Percentiles rank a stretch among this genome's conserved stretches.
These are phyloP conservation scores for Dicycla oo DNA, from an alignment of 2,888 invertebrate species.

Conservation along the genomic window DNA sequence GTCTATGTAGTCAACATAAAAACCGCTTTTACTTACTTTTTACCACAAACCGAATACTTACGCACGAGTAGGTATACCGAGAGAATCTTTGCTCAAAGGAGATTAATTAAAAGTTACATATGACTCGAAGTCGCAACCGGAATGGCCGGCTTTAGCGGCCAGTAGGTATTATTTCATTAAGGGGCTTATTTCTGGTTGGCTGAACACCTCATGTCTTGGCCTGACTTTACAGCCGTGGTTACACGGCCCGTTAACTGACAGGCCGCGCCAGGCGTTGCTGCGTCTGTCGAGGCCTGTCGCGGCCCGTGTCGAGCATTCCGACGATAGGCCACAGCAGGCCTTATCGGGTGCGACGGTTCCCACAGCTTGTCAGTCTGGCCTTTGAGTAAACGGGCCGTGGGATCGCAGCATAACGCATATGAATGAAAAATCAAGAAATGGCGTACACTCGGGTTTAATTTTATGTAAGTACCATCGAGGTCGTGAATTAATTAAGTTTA, in stretches of 20 bases:
- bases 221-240: background rate
- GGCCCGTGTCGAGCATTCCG: too few relatives aligned
- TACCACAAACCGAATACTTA: constrained; percentile 15
- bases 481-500: constrained; percentile 51
- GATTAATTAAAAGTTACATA: constrained; percentile 53
- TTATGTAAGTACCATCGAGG: constrained; percentile 27
- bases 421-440: constrained; percentile 53
- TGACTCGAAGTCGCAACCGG: constrained; percentile 6
- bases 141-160: constrained; percentile 11
- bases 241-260: too few relatives aligned
- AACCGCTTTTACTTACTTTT: background rate
- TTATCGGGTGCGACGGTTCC: too few relatives aligned
- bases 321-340: too few relatives aligned
- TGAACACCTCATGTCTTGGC: constrained; percentile 17
- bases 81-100: constrained; percentile 18
- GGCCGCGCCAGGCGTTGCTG: too few relatives aligned
- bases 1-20: background rate
- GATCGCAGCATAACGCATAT: background rate
- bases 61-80: background rate
- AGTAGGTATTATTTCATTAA: constrained; percentile 50
- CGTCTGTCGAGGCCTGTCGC: too few relatives aligned
- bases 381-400: too few relatives aligned
- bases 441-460: constrained; percentile 7
- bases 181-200: constrained; percentile 42
- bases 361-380: too few relatives aligned